phyloP scores from a whole-genome alignment of 1,140 invertebrate species.

The Mizuhopecten yessoensis region DNA sequence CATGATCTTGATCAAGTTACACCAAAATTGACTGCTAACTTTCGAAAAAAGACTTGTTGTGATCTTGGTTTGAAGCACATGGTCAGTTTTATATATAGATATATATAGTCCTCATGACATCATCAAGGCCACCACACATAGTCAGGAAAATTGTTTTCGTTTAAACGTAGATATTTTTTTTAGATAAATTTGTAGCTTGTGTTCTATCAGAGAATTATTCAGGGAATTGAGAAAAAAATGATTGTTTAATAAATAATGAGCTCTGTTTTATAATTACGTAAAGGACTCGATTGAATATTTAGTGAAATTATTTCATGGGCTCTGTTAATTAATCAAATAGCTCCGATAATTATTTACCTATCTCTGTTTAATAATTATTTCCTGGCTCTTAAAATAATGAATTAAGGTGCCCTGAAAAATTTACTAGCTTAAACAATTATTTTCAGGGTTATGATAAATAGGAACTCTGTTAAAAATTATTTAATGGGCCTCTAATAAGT shows the following conservation, averaged over 20 bases:
- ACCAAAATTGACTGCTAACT: not conserved
- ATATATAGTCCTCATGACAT: not conserved
- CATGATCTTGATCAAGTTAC: not conserved
- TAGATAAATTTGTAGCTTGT: slow-evolving; percentile 25
- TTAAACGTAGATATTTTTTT: slow-evolving; percentile 36
- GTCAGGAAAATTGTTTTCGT: not conserved
- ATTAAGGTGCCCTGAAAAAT: no score
- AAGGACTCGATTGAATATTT: no score
- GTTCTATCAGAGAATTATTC: slow-evolving; percentile 34
- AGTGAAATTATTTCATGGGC: not conserved
- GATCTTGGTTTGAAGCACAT: not conserved
- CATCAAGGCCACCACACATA: not conserved
- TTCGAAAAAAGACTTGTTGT: not conserved
- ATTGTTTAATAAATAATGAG: not conserved
- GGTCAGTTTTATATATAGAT: not conserved
- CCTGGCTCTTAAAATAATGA: no score
- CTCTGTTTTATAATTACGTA: not conserved
- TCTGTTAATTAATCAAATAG: not conserved
- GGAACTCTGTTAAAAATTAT: no score
- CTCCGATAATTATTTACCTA: no score
- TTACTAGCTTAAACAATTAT: no score
- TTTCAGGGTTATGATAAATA: no score
- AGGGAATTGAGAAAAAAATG: slow-evolving; percentile 22
- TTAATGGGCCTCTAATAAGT: no score
- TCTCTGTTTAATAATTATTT: no score